Conservation (phyloP, 2,888 invertebrate genomes). For the Hemistola chrysoprasaria region DNA sequence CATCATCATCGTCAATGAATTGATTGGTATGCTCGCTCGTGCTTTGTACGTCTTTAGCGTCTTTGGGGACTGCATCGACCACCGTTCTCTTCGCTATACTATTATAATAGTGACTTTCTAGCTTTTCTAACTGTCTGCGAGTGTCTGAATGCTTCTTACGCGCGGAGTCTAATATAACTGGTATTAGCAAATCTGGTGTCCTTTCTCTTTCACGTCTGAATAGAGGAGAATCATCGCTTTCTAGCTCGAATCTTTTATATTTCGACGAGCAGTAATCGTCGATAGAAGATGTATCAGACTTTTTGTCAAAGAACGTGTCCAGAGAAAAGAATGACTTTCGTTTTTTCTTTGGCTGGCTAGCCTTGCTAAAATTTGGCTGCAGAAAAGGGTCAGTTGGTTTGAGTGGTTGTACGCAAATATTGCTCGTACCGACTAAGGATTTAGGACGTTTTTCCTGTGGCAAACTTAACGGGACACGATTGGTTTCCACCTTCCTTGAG, state of each 20-base stretch:
- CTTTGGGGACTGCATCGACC: constrained; percentile 72
- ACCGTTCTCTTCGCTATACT: constrained; percentile 65
- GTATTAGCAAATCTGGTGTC: constrained; percentile 74
- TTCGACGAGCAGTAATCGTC: constrained; percentile 79
- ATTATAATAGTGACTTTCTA: constrained; percentile 75
- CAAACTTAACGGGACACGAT: constrained; percentile 57
- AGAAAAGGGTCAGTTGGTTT: constrained; percentile 55
- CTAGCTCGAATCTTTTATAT: constrained; percentile 76
- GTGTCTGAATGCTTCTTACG: constrained; percentile 72
- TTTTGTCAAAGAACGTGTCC: constrained; percentile 78
- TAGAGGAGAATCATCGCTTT: constrained; percentile 75
- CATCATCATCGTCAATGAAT: constrained; percentile 66
- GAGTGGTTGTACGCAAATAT: constrained; percentile 62
- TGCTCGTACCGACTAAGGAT: constrained; percentile 70
- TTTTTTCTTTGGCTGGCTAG: constrained; percentile 70
- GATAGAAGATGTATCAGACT: constrained; percentile 74
- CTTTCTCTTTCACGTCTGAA: constrained; percentile 66
- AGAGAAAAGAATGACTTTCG: constrained; percentile 77
- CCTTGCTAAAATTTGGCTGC: constrained; percentile 63
- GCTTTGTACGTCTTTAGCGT: constrained; percentile 69
- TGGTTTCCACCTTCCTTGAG: constrained; percentile 69
- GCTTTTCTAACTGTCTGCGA: constrained; percentile 70
- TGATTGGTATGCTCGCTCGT: constrained; percentile 68
- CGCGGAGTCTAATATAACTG: constrained; percentile 72
- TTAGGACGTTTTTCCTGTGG: constrained; percentile 69